These are phyloP conservation scores for Diabrotica virgifera DNA, from an alignment of 1,140 invertebrate species.

Conservation along the genomic window DNA sequence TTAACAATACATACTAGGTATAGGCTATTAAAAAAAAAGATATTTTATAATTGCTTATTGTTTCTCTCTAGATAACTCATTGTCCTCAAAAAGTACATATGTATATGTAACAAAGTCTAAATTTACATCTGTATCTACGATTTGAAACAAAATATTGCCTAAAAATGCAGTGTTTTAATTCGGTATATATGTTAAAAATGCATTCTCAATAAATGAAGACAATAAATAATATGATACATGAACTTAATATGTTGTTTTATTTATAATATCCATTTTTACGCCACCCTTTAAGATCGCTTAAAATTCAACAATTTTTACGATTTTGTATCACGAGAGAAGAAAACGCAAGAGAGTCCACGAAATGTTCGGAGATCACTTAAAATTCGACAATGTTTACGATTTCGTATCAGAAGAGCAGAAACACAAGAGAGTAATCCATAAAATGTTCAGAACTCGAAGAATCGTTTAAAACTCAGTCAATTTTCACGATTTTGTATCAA, in stretches of 20 bases:
- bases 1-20: slow-evolving; percentile 39
- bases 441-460: too few relatives aligned
- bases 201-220: slow-evolving; percentile 49
- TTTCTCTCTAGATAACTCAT: slow-evolving; percentile 28
- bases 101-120: slow-evolving; percentile 11
- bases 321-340: too few relatives aligned
- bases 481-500: too few relatives aligned
- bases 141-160: slow-evolving; percentile 5
- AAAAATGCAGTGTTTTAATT: slow-evolving; percentile 30
- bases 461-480: too few relatives aligned
- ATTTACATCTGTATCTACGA: background rate
- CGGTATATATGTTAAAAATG: slow-evolving; percentile 43
- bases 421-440: too few relatives aligned
- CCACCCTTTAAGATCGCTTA: too few relatives aligned
- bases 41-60: slow-evolving; percentile 36
- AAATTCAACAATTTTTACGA: too few relatives aligned
- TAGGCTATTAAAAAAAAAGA: slow-evolving; percentile 28
- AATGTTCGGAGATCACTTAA: too few relatives aligned
- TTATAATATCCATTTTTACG: background rate
- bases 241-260: slow-evolving; percentile 20
- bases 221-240: slow-evolving; percentile 48
- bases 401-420: too few relatives aligned
- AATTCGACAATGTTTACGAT: too few relatives aligned
- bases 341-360: too few relatives aligned
- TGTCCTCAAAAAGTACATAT: slow-evolving; percentile 11